phyloP scores from a whole-genome alignment of 37 sponge, comb jelly and placozoan species.

The Bolinopsis microptera region DNA sequence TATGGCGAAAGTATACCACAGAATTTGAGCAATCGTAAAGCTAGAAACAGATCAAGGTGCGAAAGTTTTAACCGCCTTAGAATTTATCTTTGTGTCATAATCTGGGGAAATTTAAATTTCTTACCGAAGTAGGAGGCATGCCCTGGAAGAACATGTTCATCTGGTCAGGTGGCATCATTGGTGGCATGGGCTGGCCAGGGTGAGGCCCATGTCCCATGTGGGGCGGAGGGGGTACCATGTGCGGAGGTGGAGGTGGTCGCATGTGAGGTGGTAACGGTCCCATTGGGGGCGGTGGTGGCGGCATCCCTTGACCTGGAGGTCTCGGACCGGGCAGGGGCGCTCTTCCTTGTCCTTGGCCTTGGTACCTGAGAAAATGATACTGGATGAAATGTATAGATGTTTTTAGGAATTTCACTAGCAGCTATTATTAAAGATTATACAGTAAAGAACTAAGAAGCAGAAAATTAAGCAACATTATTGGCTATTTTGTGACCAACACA shows the following conservation, averaged over 20 bases:
- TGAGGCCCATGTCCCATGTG: not conserved
- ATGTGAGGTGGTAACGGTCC: slow-evolving; percentile 20
- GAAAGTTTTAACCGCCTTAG: no score
- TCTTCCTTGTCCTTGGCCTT: not conserved
- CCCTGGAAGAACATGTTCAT: slow-evolving; percentile 10
- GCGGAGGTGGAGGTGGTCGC: slow-evolving; percentile 47
- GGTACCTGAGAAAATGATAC: not conserved
- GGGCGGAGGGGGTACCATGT: slow-evolving; percentile 58
- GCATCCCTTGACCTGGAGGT: slow-evolving; percentile 2
- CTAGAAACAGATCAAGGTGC: no score
- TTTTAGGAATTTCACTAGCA: no score
- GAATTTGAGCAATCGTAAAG: no score
- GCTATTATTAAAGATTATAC: no score
- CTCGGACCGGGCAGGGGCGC: slow-evolving; percentile 25
- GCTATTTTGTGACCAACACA: no score
- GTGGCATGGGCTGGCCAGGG: not conserved
- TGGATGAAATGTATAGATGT: not conserved
- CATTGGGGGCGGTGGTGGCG: slow-evolving; percentile 3
- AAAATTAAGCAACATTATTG: no score
- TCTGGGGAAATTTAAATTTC: no score
- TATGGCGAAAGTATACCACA: no score
- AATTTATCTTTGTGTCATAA: no score
- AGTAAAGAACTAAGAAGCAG: no score
- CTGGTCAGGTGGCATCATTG: not conserved
- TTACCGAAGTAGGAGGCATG: slow-evolving; percentile 16